These are phyloP conservation scores for Malurus leucopterus DNA, from an alignment of 2,797 vertebrate genomes.

Conservation along the genomic window DNA sequence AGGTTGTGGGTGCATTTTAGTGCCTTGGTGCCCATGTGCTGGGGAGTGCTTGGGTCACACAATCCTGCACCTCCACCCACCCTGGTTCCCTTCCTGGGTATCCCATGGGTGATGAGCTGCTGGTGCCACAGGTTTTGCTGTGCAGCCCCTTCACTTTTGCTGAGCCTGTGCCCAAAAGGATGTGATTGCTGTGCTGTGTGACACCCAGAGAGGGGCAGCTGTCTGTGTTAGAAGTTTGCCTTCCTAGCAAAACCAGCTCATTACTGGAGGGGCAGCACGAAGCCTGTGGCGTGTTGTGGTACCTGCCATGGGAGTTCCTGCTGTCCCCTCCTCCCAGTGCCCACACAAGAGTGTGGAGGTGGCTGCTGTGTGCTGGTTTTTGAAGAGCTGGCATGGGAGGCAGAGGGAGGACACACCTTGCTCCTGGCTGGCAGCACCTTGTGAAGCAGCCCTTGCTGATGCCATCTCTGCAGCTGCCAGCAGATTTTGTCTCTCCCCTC, in stretches of 20 bases:
- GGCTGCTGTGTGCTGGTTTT: not conserved
- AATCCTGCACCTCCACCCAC: no score
- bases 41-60: not conserved
- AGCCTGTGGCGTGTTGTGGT: fast-evolving
- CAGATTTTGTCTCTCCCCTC: not conserved
- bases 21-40: not conserved
- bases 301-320: not conserved
- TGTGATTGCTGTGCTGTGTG: not conserved
- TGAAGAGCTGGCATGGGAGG: not conserved
- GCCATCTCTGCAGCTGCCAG: fast-evolving
- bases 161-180: not conserved
- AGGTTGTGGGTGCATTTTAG: not conserved
- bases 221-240: not conserved
- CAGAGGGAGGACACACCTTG: not conserved
- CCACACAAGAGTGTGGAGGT: not conserved
- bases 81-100: not conserved
- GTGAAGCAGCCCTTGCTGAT: not conserved
- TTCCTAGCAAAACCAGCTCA: not conserved
- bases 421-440: not conserved
- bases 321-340: not conserved
- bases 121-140: not conserved
- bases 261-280: not conserved
- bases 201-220: not conserved
- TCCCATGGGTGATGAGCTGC: not conserved
- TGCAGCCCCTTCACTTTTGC: not conserved